Base-by-base conservation (phyloP, 2,797 vertebrate species). In the Crenichthys baileyi region DNA sequence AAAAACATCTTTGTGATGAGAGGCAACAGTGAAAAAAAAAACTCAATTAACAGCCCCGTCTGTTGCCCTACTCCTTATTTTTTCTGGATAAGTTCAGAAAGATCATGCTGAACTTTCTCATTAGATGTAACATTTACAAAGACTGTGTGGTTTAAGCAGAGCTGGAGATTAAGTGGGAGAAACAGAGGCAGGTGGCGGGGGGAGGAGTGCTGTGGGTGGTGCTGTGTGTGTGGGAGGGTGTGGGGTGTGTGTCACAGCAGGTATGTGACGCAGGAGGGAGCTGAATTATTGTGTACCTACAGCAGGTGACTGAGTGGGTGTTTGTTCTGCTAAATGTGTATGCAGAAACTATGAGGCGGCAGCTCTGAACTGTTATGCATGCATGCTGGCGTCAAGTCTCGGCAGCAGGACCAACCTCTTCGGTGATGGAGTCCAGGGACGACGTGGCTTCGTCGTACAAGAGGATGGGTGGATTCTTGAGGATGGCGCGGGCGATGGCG, bases 361-460 rank as follows among this genome's bases (percentile, higher is more conserved):
- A 8, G 74, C 76, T 77, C 50, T 73, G 55, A 72, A 51, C 12
- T 56, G 63, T 29, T 80, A 61, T 48, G 80, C 51, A 51, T 13
- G 67, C 22, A n/a, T 72, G 81, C 53, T 55, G 0, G 70, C 73
- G 79, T 78, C 58, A 73, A 73, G 55, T 67, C 73, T 31, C 48
- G 11, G 13, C 58, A 15, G 79, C 78, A 79, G 44, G 70, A 67
- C 90, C 92, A 93, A 99, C 98, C 97, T 99, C 98, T 94, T 99
- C 98, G 39, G 98, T 99, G 91, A 99, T 99, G 5, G 98, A 99
- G 94, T 99, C 98, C 73, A 99, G 95, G 76, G 98, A 99, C n/a
- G 98, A 99, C 0, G 98, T 99, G 15, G 98, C 98, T 93, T 99
- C 98, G 70, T 99, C 98, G 70, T 99, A 99, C 77, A 99, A 94